phyloP scores from a whole-genome alignment of 2,113 vertebrate genomes.

The Dermatemys mawii region DNA sequence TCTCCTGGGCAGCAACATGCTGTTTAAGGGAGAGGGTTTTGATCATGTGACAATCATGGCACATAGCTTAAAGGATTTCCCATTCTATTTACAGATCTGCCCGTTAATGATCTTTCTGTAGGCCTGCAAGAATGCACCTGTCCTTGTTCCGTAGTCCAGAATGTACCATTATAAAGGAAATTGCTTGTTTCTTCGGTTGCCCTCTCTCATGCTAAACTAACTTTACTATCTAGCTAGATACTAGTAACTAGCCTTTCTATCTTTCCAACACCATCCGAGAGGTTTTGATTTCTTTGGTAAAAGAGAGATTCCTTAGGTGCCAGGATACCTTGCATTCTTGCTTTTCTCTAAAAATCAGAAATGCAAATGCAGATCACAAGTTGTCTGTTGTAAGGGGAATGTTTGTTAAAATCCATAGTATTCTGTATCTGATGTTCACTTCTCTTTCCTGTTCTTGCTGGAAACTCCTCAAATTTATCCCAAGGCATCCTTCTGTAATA shows the following conservation, averaged over 20 bases:
- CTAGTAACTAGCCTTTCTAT: background rate
- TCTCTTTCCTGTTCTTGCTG: background rate
- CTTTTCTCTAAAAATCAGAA: slow-evolving; percentile 4
- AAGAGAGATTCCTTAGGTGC: background rate
- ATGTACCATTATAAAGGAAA: background rate
- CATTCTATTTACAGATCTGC: background rate
- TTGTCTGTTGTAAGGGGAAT: background rate
- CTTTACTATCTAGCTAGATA: too few species aligned
- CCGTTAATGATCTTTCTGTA: background rate
- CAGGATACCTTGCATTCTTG: background rate
- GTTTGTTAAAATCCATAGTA: slow-evolving; percentile 17
- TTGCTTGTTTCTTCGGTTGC: background rate
- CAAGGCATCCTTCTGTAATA: background rate
- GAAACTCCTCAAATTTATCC: background rate
- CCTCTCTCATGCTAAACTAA: background rate
- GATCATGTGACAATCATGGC: background rate
- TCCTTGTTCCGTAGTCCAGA: slow-evolving; percentile 11
- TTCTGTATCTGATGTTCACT: slow-evolving; percentile 12
- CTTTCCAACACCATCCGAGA: background rate
- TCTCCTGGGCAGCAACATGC: slow-evolving; percentile 35
- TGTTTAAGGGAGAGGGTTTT: background rate
- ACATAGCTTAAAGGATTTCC: background rate
- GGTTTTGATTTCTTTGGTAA: background rate
- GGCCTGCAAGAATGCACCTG: slow-evolving; percentile 11
- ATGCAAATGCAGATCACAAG: slow-evolving; percentile 1